These are phyloP conservation scores for Cottus gobio DNA, from an alignment of 2,113 vertebrate species.

Conservation along the genomic window DNA sequence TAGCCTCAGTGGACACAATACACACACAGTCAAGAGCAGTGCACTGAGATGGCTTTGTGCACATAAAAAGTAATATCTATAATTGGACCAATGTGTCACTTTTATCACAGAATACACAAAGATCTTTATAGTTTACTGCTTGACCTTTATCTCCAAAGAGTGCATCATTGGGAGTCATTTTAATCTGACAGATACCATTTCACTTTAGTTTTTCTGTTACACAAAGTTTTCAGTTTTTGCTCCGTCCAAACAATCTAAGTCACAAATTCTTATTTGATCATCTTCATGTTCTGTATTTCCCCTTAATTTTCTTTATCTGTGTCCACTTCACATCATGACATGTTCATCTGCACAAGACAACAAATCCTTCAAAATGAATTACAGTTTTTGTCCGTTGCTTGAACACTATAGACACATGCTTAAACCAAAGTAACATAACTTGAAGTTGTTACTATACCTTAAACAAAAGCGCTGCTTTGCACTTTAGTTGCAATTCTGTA, in stretches of 20 bases:
- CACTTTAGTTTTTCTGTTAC: too few relatives aligned
- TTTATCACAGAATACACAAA: neutral
- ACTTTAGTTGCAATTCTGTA: too few relatives aligned
- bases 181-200: too few relatives aligned
- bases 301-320: neutral
- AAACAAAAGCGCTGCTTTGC: too few relatives aligned
- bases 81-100: neutral
- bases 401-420: too few relatives aligned
- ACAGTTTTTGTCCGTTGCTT: too few relatives aligned
- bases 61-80: neutral
- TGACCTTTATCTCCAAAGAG: neutral
- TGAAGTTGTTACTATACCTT: too few relatives aligned
- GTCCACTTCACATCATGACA: neutral
- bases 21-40: neutral
- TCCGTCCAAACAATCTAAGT: too few relatives aligned
- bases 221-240: too few relatives aligned
- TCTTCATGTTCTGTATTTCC: neutral
- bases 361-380: too few relatives aligned
- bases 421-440: too few relatives aligned
- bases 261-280: neutral
- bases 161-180: too few relatives aligned
- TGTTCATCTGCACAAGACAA: neutral
- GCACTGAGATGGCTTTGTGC: neutral
- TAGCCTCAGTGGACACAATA: neutral
- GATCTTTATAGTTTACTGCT: neutral